Evolutionary conservation across 2,888 invertebrate genomes (phyloP).

Genomic region (Oeneis ivallda): DNA sequence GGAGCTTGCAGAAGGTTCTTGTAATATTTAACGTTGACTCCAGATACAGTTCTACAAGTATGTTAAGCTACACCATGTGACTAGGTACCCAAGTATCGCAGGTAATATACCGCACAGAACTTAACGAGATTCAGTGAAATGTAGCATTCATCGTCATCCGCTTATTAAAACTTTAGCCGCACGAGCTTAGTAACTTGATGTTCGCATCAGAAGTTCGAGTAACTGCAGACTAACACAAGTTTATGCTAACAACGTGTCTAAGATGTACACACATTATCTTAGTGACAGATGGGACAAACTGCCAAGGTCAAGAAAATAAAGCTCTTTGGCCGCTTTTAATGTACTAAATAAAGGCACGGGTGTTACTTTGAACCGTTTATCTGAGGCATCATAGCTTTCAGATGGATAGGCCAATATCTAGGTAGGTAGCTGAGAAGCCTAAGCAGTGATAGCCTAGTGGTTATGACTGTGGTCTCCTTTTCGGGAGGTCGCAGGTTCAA

Average conservation of each 20-base stretch:
- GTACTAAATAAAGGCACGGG: not conserved
- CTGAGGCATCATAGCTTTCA: too few relatives aligned
- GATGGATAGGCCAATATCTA: too few relatives aligned
- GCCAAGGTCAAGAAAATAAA: not conserved
- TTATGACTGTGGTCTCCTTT: too few relatives aligned
- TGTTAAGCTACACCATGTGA: too few relatives aligned
- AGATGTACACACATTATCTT: not conserved
- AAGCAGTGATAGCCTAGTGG: too few relatives aligned
- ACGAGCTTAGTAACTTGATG: not conserved
- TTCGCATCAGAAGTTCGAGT: not conserved
- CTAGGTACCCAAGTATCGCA: not conserved
- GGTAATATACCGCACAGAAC: not conserved
- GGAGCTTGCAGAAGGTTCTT: too few relatives aligned
- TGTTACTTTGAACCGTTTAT: too few relatives aligned
- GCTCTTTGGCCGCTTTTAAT: not conserved
- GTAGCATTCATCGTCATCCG: not conserved
- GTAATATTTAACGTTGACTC: too few relatives aligned
- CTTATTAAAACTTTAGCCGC: slow-evolving; percentile 8
- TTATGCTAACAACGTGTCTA: not conserved
- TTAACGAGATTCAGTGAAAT: not conserved
- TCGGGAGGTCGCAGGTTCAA: too few relatives aligned
- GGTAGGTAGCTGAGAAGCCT: too few relatives aligned
- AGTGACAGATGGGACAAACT: not conserved
- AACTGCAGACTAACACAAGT: not conserved
- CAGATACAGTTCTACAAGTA: too few relatives aligned